phyloP scores from a whole-genome alignment of 35 echinoderm and acorn worm genomes.

The Ophiothrix spiculata region DNA sequence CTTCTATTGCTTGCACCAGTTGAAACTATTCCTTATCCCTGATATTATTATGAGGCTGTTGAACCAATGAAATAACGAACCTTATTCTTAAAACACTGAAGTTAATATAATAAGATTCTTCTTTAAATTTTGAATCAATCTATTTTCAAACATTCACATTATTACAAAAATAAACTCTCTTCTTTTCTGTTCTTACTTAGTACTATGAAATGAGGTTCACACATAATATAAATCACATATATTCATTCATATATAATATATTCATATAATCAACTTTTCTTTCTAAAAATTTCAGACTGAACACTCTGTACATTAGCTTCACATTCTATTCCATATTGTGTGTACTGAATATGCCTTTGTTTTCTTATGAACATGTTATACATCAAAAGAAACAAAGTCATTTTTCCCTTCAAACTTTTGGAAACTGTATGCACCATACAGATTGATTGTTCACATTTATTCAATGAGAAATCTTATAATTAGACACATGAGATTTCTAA shows the following conservation, averaged over 20 bases:
- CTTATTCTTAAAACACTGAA: neutral
- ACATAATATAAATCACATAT: conserved; percentile 3
- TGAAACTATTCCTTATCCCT: too few relatives aligned
- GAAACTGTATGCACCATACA: too few relatives aligned
- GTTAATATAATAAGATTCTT: neutral
- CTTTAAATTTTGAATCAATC: neutral
- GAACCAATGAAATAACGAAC: neutral
- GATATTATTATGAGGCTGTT: neutral
- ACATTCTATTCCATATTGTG: too few relatives aligned
- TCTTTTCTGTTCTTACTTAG: neutral
- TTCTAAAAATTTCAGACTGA: neutral
- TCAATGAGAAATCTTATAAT: too few relatives aligned
- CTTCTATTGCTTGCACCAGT: neutral
- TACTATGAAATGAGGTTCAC: conserved; percentile 12
- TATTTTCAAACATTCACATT: neutral
- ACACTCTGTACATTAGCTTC: neutral
- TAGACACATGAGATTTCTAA: too few relatives aligned
- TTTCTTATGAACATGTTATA: neutral
- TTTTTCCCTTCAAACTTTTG: neutral
- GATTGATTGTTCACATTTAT: neutral
- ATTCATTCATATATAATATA: neutral
- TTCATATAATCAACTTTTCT: too few relatives aligned
- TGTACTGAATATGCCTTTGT: neutral
- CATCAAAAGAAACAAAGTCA: neutral
- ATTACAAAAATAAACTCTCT: conserved; percentile 13